Evolutionary conservation across 2,113 vertebrate species (phyloP), one percentile per base, ranked within the genome.

Genomic region (Phoenicopterus ruber): DNA sequence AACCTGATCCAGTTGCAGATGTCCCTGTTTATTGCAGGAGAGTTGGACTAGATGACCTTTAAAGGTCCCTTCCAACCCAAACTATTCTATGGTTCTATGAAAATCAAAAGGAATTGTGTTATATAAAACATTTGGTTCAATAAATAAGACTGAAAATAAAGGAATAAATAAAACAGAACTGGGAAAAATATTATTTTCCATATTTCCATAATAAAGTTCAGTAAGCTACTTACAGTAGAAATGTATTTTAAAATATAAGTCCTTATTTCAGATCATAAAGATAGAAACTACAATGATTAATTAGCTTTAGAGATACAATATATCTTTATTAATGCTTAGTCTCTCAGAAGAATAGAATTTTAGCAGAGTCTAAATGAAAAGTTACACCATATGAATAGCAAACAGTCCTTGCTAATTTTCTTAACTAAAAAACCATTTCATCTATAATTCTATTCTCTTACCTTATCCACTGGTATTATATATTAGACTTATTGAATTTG

Each of bases 401-500:
- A 74, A 77, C 10, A 46, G 1, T 58, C 36, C 34, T 77, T 62
- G 18, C 8, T 76, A 92, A 90, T 96, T 94, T 91, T 88, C 40
- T 54, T 70, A 88, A 74, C 32, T 72, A 47, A 90, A 94, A 80
- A 42, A 3, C 0, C 1, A 36, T 73, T 86, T 46, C 16, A 57
- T 85, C 10, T 71, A 38, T 67, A 90, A 90, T 86, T 93, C 29
- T 67, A 17, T 78, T 90, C 5, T 57, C 47, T 86, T 74, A 84
- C 52, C 6, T 78, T 92, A 79, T 87, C 22, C 28, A 46, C 5
- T 76, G 20, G 20, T 85, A 78, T 62, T 77, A 79, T 36, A n/a
- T 65, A 79, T 69, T 61, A 84, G 21, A 85, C 34, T 87, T 91
- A 93, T 78, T 93, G 70, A 82, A 88, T 91, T 84, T 92, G 34